phyloP scores from a whole-genome alignment of 2,888 invertebrate species.

The Andrena flavipes region DNA sequence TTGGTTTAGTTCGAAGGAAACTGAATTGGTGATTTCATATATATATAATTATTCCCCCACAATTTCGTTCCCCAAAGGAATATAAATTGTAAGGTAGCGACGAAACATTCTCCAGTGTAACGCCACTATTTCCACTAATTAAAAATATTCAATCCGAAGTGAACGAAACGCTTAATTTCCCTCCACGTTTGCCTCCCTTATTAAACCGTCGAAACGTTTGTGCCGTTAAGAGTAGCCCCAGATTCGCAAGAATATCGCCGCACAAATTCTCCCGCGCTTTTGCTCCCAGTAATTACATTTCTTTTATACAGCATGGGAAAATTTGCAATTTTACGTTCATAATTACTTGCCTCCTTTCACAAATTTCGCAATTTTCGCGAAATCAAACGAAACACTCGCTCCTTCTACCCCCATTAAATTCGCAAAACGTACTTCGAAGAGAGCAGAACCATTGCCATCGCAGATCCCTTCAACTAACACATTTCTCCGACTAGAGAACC shows the following conservation, averaged over 20 bases:
- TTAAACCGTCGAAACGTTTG: neutral
- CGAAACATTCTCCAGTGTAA: neutral
- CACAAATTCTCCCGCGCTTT: neutral
- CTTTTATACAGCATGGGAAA: neutral
- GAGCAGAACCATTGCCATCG: too few relatives aligned
- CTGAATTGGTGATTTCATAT: too few relatives aligned
- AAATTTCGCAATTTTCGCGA: neutral
- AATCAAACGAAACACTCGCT: too few relatives aligned
- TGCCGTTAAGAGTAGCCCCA: neutral
- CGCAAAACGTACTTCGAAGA: too few relatives aligned
- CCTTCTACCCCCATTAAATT: too few relatives aligned
- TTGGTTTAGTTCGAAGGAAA: neutral
- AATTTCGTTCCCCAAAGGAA: neutral
- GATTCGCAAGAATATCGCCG: neutral
- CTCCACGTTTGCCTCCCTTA: neutral
- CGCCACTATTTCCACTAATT: neutral
- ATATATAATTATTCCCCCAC: neutral
- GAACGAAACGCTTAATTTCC: neutral
- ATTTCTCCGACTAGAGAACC: too few relatives aligned
- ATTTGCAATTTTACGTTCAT: neutral
- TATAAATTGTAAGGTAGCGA: neutral
- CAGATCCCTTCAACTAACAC: too few relatives aligned
- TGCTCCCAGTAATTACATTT: neutral
- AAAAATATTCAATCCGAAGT: neutral
- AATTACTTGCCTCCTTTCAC: neutral